These are phyloP conservation scores for Lordiphosa clarofinis DNA, from an alignment of 1,140 invertebrate species.

Conservation along the genomic window DNA sequence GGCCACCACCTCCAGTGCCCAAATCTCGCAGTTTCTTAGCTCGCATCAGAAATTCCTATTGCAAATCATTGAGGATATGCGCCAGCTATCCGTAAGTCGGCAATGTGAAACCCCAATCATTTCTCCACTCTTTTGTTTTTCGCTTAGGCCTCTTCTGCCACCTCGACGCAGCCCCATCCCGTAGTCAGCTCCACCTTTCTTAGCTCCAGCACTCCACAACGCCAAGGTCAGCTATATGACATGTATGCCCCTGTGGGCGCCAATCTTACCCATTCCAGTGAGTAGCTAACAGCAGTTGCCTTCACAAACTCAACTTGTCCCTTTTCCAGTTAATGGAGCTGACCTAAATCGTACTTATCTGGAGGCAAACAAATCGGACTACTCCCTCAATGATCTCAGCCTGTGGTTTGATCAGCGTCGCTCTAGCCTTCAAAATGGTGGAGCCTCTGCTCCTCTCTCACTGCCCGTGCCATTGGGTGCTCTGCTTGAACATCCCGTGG, in stretches of 20 bases:
- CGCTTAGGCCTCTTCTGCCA: slow-evolving; percentile 9
- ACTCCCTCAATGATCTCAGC: slow-evolving; percentile 70
- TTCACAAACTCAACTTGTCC: background rate
- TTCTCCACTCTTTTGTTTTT: background rate
- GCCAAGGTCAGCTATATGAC: slow-evolving; percentile 44
- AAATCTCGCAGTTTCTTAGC: slow-evolving; percentile 64
- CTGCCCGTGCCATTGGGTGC: slow-evolving; percentile 37
- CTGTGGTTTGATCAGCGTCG: slow-evolving; percentile 72
- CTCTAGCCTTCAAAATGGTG: slow-evolving; percentile 24
- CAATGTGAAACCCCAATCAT: background rate
- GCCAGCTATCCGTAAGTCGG: slow-evolving; percentile 62
- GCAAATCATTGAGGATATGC: slow-evolving; percentile 74
- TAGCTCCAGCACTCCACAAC: slow-evolving; percentile 55
- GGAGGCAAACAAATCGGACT: slow-evolving; percentile 77
- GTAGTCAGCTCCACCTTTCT: slow-evolving; percentile 55
- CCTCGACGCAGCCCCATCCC: slow-evolving; percentile 7
- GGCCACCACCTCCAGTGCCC: slow-evolving; percentile 41
- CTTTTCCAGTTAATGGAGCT: slow-evolving; percentile 65
- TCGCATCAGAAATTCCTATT: slow-evolving; percentile 66
- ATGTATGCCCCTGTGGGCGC: slow-evolving; percentile 57
- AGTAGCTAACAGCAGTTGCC: background rate
- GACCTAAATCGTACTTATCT: slow-evolving; percentile 75
- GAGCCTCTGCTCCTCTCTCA: slow-evolving; percentile 9
- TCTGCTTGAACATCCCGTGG: slow-evolving; percentile 37
- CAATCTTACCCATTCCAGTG: slow-evolving; percentile 74